Percentiles rank a stretch among this genome's conserved stretches.
These are phyloP conservation scores for Chunga burmeisteri DNA, from an alignment of 2,113 vertebrate species.

Conservation along the genomic window DNA sequence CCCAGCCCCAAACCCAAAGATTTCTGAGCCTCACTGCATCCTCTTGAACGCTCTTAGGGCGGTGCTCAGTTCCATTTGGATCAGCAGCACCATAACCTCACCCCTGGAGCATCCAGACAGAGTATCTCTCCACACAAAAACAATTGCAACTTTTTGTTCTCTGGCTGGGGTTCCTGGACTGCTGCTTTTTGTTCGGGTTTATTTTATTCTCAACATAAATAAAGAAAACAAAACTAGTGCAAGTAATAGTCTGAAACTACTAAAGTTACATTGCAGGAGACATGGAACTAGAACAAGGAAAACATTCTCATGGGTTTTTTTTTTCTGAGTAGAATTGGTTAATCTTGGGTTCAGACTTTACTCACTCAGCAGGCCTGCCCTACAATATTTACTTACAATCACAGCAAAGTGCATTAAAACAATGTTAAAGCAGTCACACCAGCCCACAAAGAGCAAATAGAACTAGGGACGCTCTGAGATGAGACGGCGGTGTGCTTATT, in stretches of 20 bases:
- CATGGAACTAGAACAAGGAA: not conserved
- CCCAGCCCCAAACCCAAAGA: not conserved
- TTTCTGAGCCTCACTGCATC: not conserved
- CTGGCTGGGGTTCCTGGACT: conserved; percentile 7
- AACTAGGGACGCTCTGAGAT: fast-evolving
- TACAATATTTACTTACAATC: not conserved
- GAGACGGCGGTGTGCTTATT: fast-evolving
- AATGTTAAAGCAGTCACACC: not conserved
- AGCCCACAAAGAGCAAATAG: not conserved
- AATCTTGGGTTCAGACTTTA: not conserved
- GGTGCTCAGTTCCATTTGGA: not conserved
- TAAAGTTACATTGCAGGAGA: not conserved
- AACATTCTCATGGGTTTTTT: not conserved
- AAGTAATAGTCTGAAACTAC: not conserved
- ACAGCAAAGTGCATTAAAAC: conserved; percentile 14
- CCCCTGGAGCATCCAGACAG: conserved; percentile 45
- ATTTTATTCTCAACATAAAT: conserved; percentile 44
- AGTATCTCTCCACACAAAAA: conserved; percentile 21
- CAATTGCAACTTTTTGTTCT: not conserved
- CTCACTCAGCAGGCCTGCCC: not conserved
- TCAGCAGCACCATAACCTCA: conserved; percentile 52
- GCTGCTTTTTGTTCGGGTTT: not conserved
- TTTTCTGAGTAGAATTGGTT: not conserved
- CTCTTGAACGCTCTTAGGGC: not conserved
- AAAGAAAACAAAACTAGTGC: conserved; percentile 37